A percentile compares a stretch with the other conserved stretches of the same genome.
These are phyloP conservation scores for Drosophila pachea DNA, from an alignment of 1,140 invertebrate genomes.

Conservation along the genomic window DNA sequence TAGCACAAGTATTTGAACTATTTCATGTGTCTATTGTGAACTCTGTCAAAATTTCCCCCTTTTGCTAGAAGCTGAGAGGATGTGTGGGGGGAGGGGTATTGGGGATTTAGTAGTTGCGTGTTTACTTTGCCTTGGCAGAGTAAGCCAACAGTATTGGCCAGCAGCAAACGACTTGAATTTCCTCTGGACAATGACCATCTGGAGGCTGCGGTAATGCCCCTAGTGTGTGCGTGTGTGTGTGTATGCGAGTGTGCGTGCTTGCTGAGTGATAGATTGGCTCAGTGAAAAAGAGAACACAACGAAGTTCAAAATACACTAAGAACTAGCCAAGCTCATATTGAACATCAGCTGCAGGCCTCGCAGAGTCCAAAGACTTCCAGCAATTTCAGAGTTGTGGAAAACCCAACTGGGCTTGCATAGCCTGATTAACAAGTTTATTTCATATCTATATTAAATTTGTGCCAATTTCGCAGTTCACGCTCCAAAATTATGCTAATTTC, in stretches of 20 bases:
- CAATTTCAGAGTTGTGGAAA: slow-evolving; percentile 15
- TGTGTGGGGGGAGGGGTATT: neutral
- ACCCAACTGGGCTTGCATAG: neutral
- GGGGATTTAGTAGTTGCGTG: slow-evolving; percentile 45
- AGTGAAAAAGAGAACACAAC: slow-evolving; percentile 14
- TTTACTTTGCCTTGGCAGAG: slow-evolving; percentile 70
- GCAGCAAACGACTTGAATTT: slow-evolving; percentile 65
- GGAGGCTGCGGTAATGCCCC: slow-evolving; percentile 50
- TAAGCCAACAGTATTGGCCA: slow-evolving; percentile 52
- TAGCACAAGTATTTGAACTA: slow-evolving; percentile 67
- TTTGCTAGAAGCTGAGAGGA: slow-evolving; percentile 58
- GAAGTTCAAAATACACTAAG: slow-evolving; percentile 10
- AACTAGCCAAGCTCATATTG: no score
- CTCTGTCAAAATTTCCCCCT: slow-evolving; percentile 58
- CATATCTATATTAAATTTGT: neutral
- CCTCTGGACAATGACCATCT: slow-evolving; percentile 54
- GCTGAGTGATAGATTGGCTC: slow-evolving; percentile 7
- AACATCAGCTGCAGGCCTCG: slow-evolving; percentile 1
- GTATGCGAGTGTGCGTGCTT: neutral
- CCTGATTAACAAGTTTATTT: slow-evolving; percentile 27
- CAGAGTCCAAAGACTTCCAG: neutral
- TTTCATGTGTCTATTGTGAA: slow-evolving; percentile 47
- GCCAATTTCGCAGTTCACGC: neutral
- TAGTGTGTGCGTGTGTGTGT: slow-evolving; percentile 27
- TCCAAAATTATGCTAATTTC: slow-evolving; percentile 16